These are phyloP conservation scores for Thumatha senex DNA, from an alignment of 2,888 invertebrate genomes.

Conservation along the genomic window DNA sequence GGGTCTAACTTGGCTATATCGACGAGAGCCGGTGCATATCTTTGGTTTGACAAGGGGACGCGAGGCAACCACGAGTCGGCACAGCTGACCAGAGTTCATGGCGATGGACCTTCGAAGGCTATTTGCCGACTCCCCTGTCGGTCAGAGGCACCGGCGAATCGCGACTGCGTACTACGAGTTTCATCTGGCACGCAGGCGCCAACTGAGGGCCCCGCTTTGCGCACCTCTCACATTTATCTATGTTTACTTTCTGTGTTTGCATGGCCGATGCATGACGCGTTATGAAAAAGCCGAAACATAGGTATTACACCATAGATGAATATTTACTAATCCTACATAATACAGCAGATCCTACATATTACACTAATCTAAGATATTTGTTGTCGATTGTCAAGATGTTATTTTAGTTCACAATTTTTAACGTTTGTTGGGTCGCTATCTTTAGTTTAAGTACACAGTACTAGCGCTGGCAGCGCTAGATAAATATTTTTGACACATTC, in stretches of 20 bases:
- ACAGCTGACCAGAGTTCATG: conserved; percentile 72
- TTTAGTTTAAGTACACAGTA: too few relatives aligned
- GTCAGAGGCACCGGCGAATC: conserved; percentile 24
- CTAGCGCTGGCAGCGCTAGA: too few relatives aligned
- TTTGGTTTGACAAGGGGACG: conserved; percentile 46
- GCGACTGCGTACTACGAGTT: conserved; percentile 55
- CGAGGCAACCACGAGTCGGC: conserved; percentile 52
- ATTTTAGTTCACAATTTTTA: neutral
- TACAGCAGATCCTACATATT: neutral
- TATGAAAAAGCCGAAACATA: conserved; percentile 32
- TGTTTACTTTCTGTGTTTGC: conserved; percentile 63
- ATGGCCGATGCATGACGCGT: conserved; percentile 50
- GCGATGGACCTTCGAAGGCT: conserved; percentile 28
- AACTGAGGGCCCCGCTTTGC: conserved; percentile 56
- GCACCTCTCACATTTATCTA: conserved; percentile 58
- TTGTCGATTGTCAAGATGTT: neutral
- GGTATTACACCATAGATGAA: conserved; percentile 8
- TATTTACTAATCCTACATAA: conserved; percentile 7
- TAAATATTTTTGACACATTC: too few relatives aligned
- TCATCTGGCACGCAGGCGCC: conserved; percentile 67
- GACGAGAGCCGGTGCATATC: conserved; percentile 56
- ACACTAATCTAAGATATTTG: neutral
- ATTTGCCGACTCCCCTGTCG: conserved; percentile 26
- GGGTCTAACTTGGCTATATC: conserved; percentile 77
- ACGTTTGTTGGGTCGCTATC: too few relatives aligned